phyloP scores from a whole-genome alignment of 2,888 invertebrate species.

The Hypselothyrea guttata region DNA sequence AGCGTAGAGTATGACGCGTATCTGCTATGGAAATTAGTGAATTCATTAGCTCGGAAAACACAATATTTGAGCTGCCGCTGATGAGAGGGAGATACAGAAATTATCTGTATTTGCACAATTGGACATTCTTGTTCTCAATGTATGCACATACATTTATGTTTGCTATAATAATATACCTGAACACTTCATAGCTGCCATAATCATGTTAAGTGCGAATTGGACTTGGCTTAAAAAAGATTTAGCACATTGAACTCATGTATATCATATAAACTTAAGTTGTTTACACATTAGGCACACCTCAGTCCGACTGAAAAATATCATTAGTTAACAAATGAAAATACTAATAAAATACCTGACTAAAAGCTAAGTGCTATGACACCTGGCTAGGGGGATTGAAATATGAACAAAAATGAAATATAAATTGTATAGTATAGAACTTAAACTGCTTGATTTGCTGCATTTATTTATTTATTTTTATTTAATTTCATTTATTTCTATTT shows the following conservation, averaged over 20 bases:
- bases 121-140: slow-evolving; percentile 5
- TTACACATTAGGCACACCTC: neutral
- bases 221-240: neutral
- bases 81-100: slow-evolving; percentile 1
- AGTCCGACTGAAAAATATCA: neutral
- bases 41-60: slow-evolving; percentile 42
- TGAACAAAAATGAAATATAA: too few relatives aligned
- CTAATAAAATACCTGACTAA: too few relatives aligned
- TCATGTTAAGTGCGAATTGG: too few relatives aligned
- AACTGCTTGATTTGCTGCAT: too few relatives aligned
- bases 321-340: neutral
- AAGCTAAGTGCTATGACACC: too few relatives aligned
- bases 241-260: too few relatives aligned
- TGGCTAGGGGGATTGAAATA: too few relatives aligned
- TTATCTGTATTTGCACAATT: slow-evolving; percentile 25
- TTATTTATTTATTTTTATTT: too few relatives aligned
- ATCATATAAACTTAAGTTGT: too few relatives aligned
- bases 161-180: slow-evolving; percentile 7
- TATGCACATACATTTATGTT: slow-evolving; percentile 4
- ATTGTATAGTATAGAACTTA: too few relatives aligned
- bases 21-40: slow-evolving; percentile 38
- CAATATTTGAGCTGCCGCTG: slow-evolving; percentile 45
- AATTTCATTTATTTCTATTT: too few relatives aligned
- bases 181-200: too few relatives aligned
- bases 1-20: slow-evolving; percentile 9